Evolutionary conservation across 2,888 invertebrate species (phyloP).

Genomic region (Eumacrocentrus americanus): DNA sequence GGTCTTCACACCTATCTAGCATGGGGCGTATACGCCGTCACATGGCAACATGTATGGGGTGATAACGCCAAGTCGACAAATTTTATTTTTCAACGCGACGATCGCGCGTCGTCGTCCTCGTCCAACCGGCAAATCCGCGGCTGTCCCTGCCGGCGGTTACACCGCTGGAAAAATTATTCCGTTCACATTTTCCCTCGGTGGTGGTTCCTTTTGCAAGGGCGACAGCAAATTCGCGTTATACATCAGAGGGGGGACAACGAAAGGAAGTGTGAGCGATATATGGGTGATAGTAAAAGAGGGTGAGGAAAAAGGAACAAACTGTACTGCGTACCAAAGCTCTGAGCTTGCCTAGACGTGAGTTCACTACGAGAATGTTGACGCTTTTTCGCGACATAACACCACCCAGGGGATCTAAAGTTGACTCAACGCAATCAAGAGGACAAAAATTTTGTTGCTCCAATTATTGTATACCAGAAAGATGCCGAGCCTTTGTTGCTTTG

Average conservation of each 20-base stretch:
- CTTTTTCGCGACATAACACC: background rate
- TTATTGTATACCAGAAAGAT: too few species aligned
- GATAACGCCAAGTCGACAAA: slow-evolving; percentile 27
- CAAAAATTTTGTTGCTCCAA: background rate
- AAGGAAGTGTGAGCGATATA: background rate
- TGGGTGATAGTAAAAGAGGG: background rate
- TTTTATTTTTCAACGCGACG: slow-evolving; percentile 22
- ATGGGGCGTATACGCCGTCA: background rate
- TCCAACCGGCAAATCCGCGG: background rate
- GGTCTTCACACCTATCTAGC: background rate
- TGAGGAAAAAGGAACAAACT: background rate
- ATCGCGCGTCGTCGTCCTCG: too few species aligned
- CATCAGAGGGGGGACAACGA: background rate
- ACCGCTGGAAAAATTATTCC: slow-evolving; percentile 19
- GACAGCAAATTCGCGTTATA: background rate
- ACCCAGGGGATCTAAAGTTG: background rate
- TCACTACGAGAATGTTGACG: slow-evolving; percentile 6
- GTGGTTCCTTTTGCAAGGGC: slow-evolving; percentile 6
- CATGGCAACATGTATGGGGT: slow-evolving; percentile 9
- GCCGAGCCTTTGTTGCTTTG: too few species aligned
- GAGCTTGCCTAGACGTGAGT: slow-evolving; percentile 12
- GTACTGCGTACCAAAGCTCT: too few species aligned
- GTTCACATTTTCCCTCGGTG: slow-evolving; percentile 21
- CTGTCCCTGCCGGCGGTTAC: background rate
- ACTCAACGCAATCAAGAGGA: slow-evolving; percentile 3